A percentile compares a stretch with the other conserved stretches of the same genome.
phyloP scores from a whole-genome alignment of 2,888 invertebrate genomes.

The Limnephilus lunatus region DNA sequence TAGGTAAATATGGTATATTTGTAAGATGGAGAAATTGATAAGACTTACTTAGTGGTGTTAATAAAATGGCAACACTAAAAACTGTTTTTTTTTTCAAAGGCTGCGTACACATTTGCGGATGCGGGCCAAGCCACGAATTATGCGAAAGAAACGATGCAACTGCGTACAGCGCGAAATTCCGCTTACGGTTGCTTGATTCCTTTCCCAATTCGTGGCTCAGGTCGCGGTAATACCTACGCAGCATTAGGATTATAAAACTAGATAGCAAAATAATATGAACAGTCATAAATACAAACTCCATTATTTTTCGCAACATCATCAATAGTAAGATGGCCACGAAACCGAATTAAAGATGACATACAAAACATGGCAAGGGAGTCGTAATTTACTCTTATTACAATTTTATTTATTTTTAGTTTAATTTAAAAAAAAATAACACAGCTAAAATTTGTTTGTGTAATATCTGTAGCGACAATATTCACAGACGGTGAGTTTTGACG shows the following conservation, averaged over 20 bases:
- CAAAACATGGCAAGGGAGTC: not conserved
- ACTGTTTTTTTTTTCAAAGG: too few relatives aligned
- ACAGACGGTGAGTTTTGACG: not conserved
- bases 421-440: not conserved
- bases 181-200: too few relatives aligned
- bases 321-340: not conserved
- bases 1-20: not conserved
- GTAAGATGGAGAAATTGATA: not conserved
- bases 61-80: too few relatives aligned
- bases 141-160: too few relatives aligned
- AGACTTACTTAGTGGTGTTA: not conserved
- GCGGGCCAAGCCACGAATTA: too few relatives aligned
- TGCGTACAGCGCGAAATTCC: too few relatives aligned
- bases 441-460: not conserved
- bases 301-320: not conserved
- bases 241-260: not conserved
- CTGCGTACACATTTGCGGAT: too few relatives aligned
- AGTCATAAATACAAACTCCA: not conserved
- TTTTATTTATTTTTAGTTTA: too few relatives aligned
- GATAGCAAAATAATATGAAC: not conserved
- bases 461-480: not conserved
- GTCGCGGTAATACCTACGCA: too few relatives aligned
- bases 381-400: not conserved
- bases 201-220: too few relatives aligned
- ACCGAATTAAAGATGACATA: not conserved